These are phyloP conservation scores for Nephila pilipes DNA, from an alignment of 1,140 invertebrate species.

Conservation along the genomic window DNA sequence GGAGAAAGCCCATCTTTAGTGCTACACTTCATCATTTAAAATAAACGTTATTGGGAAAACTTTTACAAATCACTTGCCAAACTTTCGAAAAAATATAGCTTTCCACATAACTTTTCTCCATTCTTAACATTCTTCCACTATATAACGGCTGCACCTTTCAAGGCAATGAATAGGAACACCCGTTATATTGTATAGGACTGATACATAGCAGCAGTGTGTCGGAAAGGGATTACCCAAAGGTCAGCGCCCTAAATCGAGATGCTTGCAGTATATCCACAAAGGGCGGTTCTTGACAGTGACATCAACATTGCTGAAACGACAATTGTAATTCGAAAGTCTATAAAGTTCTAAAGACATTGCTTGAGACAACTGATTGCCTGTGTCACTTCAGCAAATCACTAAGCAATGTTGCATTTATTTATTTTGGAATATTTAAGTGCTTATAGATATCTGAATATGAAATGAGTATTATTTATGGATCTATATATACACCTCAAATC, in stretches of 20 bases:
- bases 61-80: not conserved
- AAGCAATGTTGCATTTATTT: not conserved
- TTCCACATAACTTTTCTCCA: not conserved
- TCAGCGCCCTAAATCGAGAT: not conserved
- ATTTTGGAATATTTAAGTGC: not conserved
- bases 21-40: not conserved
- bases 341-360: not conserved
- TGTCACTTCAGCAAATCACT: not conserved
- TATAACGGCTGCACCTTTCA: not conserved
- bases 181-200: not conserved
- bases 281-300: conserved; percentile 11
- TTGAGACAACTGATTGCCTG: not conserved
- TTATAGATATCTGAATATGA: not conserved
- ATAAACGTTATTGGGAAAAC: not conserved
- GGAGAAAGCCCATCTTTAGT: no score
- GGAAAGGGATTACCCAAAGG: conserved; percentile 1
- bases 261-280: conserved; percentile 26
- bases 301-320: not conserved
- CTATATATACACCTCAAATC: no score
- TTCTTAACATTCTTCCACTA: not conserved
- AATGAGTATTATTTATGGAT: no score
- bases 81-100: not conserved
- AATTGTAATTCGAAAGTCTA: not conserved
- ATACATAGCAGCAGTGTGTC: not conserved
- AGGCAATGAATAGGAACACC: not conserved